Evolutionary conservation across 2,888 invertebrate genomes (phyloP), one percentile per base, ranked within the genome.

Genomic region (Gortyna flavago): DNA sequence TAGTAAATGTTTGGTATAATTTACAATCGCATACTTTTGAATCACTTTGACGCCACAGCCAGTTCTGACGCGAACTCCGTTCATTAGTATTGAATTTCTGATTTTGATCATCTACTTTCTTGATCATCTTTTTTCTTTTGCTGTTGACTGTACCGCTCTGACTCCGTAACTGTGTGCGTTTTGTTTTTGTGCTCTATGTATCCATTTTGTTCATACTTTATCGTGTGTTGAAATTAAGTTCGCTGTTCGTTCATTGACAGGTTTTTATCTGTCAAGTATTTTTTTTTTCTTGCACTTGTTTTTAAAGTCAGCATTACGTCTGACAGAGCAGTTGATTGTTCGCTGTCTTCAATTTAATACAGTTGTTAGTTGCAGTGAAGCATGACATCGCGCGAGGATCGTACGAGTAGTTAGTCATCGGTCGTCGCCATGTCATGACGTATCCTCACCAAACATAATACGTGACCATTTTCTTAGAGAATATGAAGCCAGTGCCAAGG

Each of bases 381-480:
- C 76, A 57, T 69, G 51, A 74, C 62, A 78, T 67, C 64, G 67
- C 38, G 44, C n/a, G 48, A 75, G 48, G 65, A 72, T 67, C 64
- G 70, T 54, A 62, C 54, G 75, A 74, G 71, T 83, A 74, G 71
- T 83, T 83, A 78, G 75, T 82, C 81, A 88, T 86, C 87, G 79
- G 79, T 75, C 72, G 75, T 71, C 64, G 81, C 85, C 72, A 64
- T 66, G 70, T 81, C 21, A 75, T 78, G 82, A 82, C 82, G 81
- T 85, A 73, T 73, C 72, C 72, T 61, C 38, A 85, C 83, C 86
- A 87, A 87, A 86, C 74, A 86, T 86, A 80, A 88, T 90, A 93
- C 92, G 92, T 93, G 93, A 92, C 91, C 86, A 89, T 93, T 89
- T 90, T 91, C 90, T 85, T 88, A 89, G 84, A 87, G 88, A 87